Base-by-base conservation (phyloP, 2,888 invertebrate species). In the Prenolepis imparis region DNA sequence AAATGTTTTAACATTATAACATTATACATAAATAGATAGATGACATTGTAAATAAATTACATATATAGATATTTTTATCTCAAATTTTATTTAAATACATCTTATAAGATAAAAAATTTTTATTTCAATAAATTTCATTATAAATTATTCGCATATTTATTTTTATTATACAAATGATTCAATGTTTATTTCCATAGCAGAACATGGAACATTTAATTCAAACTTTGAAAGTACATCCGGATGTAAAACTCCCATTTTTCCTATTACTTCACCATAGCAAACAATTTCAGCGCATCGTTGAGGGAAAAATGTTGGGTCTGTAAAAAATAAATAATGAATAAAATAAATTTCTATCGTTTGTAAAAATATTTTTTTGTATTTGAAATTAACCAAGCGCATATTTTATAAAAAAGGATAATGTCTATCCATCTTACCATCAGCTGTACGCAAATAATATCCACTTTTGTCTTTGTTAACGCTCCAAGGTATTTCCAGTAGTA, bases 271-370 rank as follows among this genome's bases (percentile, higher is more conserved):
- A 4, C 97, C 97, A 86, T 96, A 96, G 44, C 96, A 96, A 48
- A 98, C 93, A 74, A 99, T 96, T 92, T 98, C 97, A 0, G 99
- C 99, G 95, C 99, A 99, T 55, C 99, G 96, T 55, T 98, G 98
- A 5, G 98, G 98, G 94, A 99, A 99, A 95, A 97, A 99, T 1
- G 98, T 97, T 0, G 97, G 96, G 96, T 99, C 99, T 99, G 95
- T 73, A 96, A 95, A 63, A 82, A 44, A 8, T n/a, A n/a, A n/a
- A n/a, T 28, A 28, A 78, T 1, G 28, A 55, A 21, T 11, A 21
- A 3, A 18, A 59, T n/a, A 21, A 52, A 41, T 68, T 52, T 5
- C 32, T 59, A 28, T n/a, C n/a, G n/a, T n/a, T n/a, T 36, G 1
- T 15, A 44, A 44, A 18, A 15, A 15, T 44, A 5, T 44, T 2